These are phyloP conservation scores for Thaumetopoea pityocampa DNA, from an alignment of 1,140 invertebrate genomes.

Conservation along the genomic window DNA sequence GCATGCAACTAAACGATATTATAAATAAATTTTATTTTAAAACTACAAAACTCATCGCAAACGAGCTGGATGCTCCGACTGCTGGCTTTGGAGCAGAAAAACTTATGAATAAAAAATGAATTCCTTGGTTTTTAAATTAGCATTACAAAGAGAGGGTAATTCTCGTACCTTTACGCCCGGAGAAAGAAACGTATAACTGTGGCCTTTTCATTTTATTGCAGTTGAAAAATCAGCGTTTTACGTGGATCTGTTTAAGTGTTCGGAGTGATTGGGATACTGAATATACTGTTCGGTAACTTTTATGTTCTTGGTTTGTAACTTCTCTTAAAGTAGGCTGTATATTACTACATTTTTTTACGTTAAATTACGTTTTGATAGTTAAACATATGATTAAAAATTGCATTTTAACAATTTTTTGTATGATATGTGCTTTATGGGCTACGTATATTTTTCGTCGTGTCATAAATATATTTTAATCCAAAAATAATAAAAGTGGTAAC, in stretches of 20 bases:
- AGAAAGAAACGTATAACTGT: conserved; percentile 65
- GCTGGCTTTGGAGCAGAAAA: conserved; percentile 67
- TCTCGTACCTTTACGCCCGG: conserved; percentile 63
- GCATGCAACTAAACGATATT: conserved; percentile 30
- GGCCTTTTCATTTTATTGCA: conserved; percentile 58
- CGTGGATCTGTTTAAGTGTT: conserved; percentile 16
- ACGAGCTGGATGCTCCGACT: conserved; percentile 61
- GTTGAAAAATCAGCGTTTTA: conserved; percentile 58
- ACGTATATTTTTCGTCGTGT: too few species aligned
- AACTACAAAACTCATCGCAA: conserved; percentile 61
- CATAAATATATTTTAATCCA: too few species aligned
- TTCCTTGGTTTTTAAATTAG: conserved; percentile 74
- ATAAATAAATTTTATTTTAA: conserved; percentile 46
- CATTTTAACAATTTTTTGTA: too few species aligned
- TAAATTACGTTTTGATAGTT: too few species aligned
- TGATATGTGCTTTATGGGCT: too few species aligned
- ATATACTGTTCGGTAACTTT: too few species aligned
- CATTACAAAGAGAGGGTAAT: conserved; percentile 73
- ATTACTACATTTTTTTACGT: too few species aligned
- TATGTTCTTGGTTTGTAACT: too few species aligned
- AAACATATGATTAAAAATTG: too few species aligned
- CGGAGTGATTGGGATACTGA: too few species aligned
- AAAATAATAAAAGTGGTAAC: too few species aligned
- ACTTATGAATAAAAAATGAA: conserved; percentile 76
- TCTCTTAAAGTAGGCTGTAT: too few species aligned